Conservation (phyloP, 2,888 invertebrate species). For the Drosophila mercatorum region DNA sequence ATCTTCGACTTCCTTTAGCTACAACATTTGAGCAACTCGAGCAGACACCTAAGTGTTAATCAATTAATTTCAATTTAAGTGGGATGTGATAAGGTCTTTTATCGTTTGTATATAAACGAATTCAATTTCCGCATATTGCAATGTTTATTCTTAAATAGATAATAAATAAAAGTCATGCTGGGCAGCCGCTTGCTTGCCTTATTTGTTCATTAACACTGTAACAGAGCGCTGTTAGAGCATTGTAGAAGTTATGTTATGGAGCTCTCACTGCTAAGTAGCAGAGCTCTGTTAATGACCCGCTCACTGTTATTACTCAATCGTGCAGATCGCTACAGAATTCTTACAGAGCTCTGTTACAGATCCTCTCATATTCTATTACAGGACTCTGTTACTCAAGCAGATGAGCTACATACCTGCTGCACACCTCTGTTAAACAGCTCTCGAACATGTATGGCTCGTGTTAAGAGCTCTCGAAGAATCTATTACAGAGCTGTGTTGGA, state of each 20-base stretch:
- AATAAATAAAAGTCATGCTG: constrained; percentile 2
- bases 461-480: background rate
- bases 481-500: background rate
- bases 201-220: constrained; percentile 6
- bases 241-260: background rate
- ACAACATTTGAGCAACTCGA: background rate
- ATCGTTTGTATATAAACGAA: background rate
- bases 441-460: background rate
- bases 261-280: background rate
- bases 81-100: background rate
- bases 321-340: no score
- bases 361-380: background rate
- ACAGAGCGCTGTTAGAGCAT: background rate
- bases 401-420: background rate
- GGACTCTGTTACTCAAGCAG: background rate
- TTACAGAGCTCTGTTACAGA: background rate
- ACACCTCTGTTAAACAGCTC: background rate
- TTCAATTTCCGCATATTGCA: constrained; percentile 21
- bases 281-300: background rate
- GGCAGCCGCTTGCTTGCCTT: constrained; percentile 22
- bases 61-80: background rate
- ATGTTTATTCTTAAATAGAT: constrained; percentile 5
- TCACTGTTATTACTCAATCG: no score
- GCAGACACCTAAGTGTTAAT: constrained; percentile 9
- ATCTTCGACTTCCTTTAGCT: constrained; percentile 1